Evolutionary conservation across 2,888 invertebrate genomes (phyloP).

Genomic region (Heterodera filipjevi): DNA sequence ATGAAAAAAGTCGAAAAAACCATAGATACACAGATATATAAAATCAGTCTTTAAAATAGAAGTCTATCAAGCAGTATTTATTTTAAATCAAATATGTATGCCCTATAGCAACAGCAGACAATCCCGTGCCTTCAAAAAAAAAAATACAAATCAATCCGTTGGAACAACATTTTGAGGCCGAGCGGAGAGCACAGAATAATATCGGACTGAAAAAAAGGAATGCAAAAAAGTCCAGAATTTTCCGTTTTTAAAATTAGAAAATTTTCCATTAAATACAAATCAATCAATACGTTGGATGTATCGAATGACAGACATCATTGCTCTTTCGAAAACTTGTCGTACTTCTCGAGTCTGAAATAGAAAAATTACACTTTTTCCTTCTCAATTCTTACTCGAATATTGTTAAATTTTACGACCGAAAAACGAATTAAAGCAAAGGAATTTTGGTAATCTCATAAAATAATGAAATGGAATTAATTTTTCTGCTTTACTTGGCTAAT

Average conservation of each 20-base stretch:
- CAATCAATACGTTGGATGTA: not conserved
- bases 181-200: slow-evolving; percentile 92
- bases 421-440: not conserved
- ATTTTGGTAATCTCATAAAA: no score
- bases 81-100: no score
- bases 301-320: no score
- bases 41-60: no score
- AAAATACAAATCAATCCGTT: no score
- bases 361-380: not conserved
- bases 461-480: not conserved
- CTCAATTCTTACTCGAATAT: no score
- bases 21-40: no score
- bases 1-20: no score
- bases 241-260: not conserved
- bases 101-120: no score
- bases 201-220: slow-evolving; percentile 72
- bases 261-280: not conserved
- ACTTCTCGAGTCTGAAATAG: slow-evolving; percentile 35
- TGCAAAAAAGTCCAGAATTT: not conserved
- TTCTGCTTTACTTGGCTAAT: slow-evolving; percentile 25
- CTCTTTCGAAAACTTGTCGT: slow-evolving; percentile 33
- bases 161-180: slow-evolving; percentile 85
- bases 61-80: no score
- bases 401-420: no score
- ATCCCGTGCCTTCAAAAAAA: no score